Conservation (phyloP, 2,113 vertebrate species). For the Mobula hypostoma region DNA sequence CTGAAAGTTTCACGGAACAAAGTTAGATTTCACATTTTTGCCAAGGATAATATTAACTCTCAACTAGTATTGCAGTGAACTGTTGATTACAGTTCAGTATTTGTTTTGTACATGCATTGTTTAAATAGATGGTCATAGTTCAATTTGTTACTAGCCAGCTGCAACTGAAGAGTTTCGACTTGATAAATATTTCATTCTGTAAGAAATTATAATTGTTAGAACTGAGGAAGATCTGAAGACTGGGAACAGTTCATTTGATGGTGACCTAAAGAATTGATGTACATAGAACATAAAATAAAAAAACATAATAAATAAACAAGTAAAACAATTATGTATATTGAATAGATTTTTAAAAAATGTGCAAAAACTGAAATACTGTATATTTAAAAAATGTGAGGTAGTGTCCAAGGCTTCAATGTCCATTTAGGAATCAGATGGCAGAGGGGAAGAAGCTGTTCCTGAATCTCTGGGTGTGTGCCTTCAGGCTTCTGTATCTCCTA, state of each 20-base stretch:
- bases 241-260: background rate
- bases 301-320: too few relatives aligned
- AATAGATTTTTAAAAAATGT: too few relatives aligned
- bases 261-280: slow-evolving; percentile 22
- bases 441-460: too few relatives aligned
- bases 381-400: too few relatives aligned
- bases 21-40: background rate
- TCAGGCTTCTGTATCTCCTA: too few relatives aligned
- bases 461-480: too few relatives aligned
- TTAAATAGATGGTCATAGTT: background rate
- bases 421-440: too few relatives aligned
- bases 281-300: background rate
- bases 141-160: background rate
- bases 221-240: background rate
- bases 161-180: background rate
- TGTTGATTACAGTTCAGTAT: background rate
- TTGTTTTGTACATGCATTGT: background rate
- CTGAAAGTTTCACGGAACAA: background rate
- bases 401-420: too few relatives aligned
- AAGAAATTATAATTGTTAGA: background rate
- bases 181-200: background rate
- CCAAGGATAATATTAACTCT: background rate
- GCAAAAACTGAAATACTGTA: too few relatives aligned
- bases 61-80: background rate
- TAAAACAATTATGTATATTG: too few relatives aligned